These are phyloP conservation scores for Eilema caniola DNA, from an alignment of 2,888 invertebrate species.

Conservation along the genomic window DNA sequence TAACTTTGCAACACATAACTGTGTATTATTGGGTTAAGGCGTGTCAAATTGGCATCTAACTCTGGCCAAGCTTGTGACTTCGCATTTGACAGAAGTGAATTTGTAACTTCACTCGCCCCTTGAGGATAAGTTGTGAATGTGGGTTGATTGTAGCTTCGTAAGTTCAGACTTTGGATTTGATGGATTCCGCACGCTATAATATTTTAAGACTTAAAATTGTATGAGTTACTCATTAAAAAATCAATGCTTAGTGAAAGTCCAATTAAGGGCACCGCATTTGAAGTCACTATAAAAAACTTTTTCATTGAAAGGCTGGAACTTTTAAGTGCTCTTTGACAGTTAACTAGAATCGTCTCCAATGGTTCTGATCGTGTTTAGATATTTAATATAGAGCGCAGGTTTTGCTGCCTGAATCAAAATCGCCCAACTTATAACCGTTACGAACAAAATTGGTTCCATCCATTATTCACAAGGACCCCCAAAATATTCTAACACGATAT, in stretches of 20 bases:
- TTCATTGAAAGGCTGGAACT: neutral
- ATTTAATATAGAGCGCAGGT: neutral
- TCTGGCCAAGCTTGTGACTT: constrained; percentile 65
- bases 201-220: constrained; percentile 4
- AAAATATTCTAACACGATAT: constrained; percentile 63
- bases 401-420: neutral
- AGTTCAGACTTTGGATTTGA: constrained; percentile 41
- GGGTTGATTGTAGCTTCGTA: constrained; percentile 71
- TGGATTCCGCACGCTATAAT: constrained; percentile 39
- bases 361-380: neutral
- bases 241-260: neutral
- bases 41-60: constrained; percentile 70
- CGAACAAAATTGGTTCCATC: constrained; percentile 17
- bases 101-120: constrained; percentile 68
- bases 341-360: neutral
- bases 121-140: constrained; percentile 71
- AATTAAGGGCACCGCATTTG: neutral
- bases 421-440: neutral
- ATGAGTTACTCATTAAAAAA: constrained; percentile 1
- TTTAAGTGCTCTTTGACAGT: neutral
- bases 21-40: constrained; percentile 68
- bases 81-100: constrained; percentile 66
- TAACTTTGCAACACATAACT: constrained; percentile 48
- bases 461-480: constrained; percentile 39
- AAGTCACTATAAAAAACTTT: neutral